These are phyloP conservation scores for Neosalanx taihuensis DNA, from an alignment of 2,797 vertebrate species.

Conservation along the genomic window DNA sequence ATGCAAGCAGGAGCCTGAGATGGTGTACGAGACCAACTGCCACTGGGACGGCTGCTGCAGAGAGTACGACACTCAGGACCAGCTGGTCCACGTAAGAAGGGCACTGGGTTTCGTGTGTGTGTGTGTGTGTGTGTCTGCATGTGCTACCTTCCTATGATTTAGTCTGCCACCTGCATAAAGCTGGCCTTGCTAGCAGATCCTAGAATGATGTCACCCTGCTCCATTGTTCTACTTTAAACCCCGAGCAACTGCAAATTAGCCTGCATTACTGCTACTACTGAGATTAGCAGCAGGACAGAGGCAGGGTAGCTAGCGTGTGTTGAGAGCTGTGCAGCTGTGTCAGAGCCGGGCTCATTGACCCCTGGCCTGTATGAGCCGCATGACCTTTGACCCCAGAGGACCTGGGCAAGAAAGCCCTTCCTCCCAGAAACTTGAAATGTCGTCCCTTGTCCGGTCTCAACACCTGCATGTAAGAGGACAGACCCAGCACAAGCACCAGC, in stretches of 20 bases:
- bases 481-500: no score
- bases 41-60: slow-evolving; percentile 85
- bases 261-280: background rate
- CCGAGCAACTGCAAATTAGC: background rate
- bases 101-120: slow-evolving; percentile 2
- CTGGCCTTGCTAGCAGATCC: background rate
- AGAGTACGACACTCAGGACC: slow-evolving; percentile 87
- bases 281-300: background rate
- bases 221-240: background rate
- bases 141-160: background rate
- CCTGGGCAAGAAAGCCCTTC: slow-evolving; percentile 11
- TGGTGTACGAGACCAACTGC: slow-evolving; percentile 87
- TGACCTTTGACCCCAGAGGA: slow-evolving; percentile 14
- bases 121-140: background rate
- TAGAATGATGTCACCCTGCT: background rate
- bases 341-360: slow-evolving; percentile 21
- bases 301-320: background rate
- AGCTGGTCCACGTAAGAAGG: slow-evolving; percentile 86
- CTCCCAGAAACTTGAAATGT: background rate
- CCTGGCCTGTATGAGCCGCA: slow-evolving; percentile 13
- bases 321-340: slow-evolving; percentile 6
- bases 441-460: no score
- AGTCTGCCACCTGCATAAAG: background rate
- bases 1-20: slow-evolving; percentile 83
- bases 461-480: no score